Conservation (phyloP, 1,140 invertebrate species). For the Musca domestica region DNA sequence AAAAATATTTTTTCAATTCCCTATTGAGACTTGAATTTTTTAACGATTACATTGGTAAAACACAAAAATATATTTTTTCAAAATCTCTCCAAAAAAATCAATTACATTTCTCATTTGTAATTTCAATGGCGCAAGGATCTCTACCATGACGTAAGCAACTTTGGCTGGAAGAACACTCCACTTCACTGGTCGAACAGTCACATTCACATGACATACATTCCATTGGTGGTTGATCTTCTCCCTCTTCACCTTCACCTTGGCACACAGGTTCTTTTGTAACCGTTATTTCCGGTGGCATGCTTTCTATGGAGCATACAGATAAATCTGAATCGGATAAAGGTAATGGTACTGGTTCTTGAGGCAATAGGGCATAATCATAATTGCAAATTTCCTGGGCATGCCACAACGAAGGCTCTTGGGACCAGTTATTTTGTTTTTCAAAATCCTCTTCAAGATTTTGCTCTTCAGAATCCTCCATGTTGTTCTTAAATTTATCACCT, state of each 20-base stretch:
- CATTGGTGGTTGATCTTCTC: slow-evolving; percentile 48
- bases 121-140: slow-evolving; percentile 43
- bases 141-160: slow-evolving; percentile 38
- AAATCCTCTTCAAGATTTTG: slow-evolving; percentile 52
- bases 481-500: slow-evolving; percentile 42
- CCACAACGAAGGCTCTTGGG: slow-evolving; percentile 59
- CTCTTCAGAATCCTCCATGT: slow-evolving; percentile 56
- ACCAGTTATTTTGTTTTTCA: slow-evolving; percentile 48
- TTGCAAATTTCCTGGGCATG: slow-evolving; percentile 62
- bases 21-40: too few relatives aligned
- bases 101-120: slow-evolving; percentile 8
- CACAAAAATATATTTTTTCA: too few relatives aligned
- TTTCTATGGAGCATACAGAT: slow-evolving; percentile 48
- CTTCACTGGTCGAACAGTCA: slow-evolving; percentile 38
- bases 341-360: slow-evolving; percentile 64
- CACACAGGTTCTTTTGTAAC: slow-evolving; percentile 35
- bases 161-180: slow-evolving; percentile 34
- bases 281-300: slow-evolving; percentile 28
- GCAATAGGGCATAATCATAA: slow-evolving; percentile 65
- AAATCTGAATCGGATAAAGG: slow-evolving; percentile 61
- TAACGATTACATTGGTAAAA: too few relatives aligned
- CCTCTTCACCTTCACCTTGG: slow-evolving; percentile 48
- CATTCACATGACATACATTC: slow-evolving; percentile 43
- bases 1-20: too few relatives aligned
- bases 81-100: too few relatives aligned